Conservation (phyloP, 2,888 invertebrate species). For the Dryococelus australis region DNA sequence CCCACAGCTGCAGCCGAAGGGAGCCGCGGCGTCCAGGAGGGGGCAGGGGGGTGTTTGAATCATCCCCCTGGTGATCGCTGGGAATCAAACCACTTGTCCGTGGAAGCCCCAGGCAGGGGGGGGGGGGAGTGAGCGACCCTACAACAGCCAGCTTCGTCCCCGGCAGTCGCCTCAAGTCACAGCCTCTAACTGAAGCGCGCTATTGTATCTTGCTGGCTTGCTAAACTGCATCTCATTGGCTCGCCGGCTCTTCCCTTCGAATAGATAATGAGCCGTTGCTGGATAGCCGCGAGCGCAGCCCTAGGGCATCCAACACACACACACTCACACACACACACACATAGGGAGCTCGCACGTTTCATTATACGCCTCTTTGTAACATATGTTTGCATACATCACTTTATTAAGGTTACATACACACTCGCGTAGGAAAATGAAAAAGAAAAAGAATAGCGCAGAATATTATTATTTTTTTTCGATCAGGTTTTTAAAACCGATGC, state of each 20-base stretch:
- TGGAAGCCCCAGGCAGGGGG: background rate
- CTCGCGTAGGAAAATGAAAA: too few species aligned
- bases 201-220: background rate
- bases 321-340: background rate
- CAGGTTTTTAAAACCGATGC: too few species aligned
- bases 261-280: background rate
- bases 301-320: background rate
- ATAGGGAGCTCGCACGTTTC: background rate
- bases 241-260: background rate
- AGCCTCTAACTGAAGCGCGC: background rate
- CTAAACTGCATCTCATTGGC: background rate
- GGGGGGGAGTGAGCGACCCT: background rate
- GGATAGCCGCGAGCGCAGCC: background rate
- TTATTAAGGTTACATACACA: too few species aligned
- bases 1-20: slow-evolving; percentile 26
- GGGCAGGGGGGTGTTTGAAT: background rate
- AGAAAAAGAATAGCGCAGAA: too few species aligned
- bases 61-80: slow-evolving; percentile 31
- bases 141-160: background rate
- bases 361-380: background rate
- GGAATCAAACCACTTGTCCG: slow-evolving; percentile 44
- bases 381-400: background rate
- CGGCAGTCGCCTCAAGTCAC: slow-evolving; percentile 6
- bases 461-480: too few species aligned
- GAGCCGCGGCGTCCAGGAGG: too few species aligned